Evolutionary conservation across 2,113 vertebrate genomes (phyloP).

Genomic region (Tauraco erythrolophus): DNA sequence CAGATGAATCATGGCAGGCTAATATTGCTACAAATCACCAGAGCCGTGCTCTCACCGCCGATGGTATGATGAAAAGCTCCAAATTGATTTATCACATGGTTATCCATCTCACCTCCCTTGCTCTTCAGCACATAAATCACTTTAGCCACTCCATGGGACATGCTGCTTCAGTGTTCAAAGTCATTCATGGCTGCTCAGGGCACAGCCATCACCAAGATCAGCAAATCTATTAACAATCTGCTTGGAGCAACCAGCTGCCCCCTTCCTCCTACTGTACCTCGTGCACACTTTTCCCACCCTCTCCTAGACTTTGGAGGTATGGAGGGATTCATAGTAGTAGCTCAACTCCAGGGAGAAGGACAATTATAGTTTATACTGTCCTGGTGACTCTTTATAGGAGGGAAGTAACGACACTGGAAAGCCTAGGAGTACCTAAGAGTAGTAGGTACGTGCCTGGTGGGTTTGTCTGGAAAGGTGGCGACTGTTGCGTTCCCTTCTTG

Average conservation of each 20-base stretch:
- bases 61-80: background rate
- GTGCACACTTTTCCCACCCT: background rate
- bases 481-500: fast-evolving
- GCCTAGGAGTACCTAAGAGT: background rate
- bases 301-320: fast-evolving
- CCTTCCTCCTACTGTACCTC: background rate
- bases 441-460: background rate
- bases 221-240: background rate
- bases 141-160: background rate
- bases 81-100: background rate
- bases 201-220: background rate
- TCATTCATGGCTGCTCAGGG: background rate
- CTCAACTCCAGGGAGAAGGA: background rate
- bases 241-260: background rate
- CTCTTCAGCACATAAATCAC: background rate
- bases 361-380: background rate
- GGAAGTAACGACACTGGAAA: background rate
- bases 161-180: background rate
- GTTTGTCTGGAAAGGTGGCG: fast-evolving
- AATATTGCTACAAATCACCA: background rate
- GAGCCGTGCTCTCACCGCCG: fast-evolving
- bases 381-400: background rate
- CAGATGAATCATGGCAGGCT: background rate
- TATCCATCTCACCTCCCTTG: background rate
- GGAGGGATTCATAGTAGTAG: background rate